A percentile compares a stretch with the other conserved stretches of the same genome.
These are phyloP conservation scores for Onychomys leucogaster DNA, from an alignment of 2,797 vertebrate genomes.

Conservation along the genomic window DNA sequence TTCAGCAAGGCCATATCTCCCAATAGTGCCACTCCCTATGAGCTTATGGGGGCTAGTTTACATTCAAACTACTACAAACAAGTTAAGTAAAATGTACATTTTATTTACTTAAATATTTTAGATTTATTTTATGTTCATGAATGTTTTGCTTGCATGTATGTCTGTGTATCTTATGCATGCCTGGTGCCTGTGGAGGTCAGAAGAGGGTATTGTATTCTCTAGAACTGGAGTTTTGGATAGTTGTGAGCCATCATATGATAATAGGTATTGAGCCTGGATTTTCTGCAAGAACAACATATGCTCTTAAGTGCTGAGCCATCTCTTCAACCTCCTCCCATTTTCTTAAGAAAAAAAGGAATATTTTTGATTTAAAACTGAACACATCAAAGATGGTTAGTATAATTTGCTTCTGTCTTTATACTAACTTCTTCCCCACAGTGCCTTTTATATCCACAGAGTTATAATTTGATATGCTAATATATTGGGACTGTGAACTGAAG, in stretches of 20 bases:
- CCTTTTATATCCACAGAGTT: conserved; percentile 58
- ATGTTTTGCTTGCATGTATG: background rate
- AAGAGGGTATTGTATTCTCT: background rate
- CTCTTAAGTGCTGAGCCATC: background rate
- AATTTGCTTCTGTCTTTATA: conserved; percentile 65
- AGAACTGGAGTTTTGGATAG: background rate
- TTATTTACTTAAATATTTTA: background rate
- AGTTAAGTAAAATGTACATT: conserved; percentile 47
- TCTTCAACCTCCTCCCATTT: background rate
- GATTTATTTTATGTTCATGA: background rate
- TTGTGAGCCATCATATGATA: background rate
- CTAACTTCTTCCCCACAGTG: conserved; percentile 21
- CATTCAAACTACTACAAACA: background rate
- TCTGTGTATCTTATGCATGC: background rate
- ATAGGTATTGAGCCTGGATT: background rate
- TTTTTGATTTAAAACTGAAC: conserved; percentile 65
- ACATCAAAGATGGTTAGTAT: conserved; percentile 57
- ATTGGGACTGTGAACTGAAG: conserved; percentile 40
- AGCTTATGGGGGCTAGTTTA: background rate
- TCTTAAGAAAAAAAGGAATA: background rate
- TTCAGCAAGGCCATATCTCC: background rate
- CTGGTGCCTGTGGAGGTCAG: background rate
- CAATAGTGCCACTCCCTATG: background rate
- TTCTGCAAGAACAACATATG: background rate
- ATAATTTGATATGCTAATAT: conserved; percentile 71